Percentiles rank a stretch among this genome's conserved stretches.
Conservation (phyloP, 2,797 vertebrate genomes). For the Knipowitschia caucasica region DNA sequence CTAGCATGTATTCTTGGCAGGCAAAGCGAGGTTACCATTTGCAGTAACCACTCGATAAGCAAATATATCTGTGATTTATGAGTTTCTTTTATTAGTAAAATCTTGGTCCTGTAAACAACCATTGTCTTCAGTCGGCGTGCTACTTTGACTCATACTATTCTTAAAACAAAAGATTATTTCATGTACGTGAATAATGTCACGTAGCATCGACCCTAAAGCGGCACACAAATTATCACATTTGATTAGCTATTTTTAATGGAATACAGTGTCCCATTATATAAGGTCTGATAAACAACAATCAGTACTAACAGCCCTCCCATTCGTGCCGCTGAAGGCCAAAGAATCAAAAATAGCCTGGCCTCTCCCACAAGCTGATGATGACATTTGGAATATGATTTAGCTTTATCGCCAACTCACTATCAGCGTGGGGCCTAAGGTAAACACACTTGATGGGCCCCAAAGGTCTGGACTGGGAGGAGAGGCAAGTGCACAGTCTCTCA, state of each 20-base stretch:
- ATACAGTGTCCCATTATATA: constrained; percentile 31
- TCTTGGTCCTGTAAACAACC: background rate
- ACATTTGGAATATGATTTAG: constrained; percentile 72
- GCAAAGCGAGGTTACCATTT: background rate
- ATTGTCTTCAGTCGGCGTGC: constrained; percentile 25
- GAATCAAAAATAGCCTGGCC: constrained; percentile 60
- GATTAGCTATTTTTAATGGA: constrained; percentile 26
- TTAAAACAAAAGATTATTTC: constrained; percentile 39
- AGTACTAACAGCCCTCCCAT: constrained; percentile 31
- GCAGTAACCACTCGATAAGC: background rate
- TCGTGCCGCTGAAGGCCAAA: constrained; percentile 42
- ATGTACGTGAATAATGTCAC: constrained; percentile 58
- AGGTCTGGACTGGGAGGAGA: constrained; percentile 52
- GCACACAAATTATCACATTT: constrained; percentile 36
- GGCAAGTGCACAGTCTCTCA: constrained; percentile 58
- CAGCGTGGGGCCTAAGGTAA: constrained; percentile 66
- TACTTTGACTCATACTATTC: constrained; percentile 43
- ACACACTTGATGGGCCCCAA: constrained; percentile 68
- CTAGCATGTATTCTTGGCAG: too few relatives aligned
- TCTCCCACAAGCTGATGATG: constrained; percentile 63
- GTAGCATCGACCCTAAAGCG: constrained; percentile 43
- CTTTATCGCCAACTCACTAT: constrained; percentile 70
- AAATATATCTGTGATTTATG: background rate
- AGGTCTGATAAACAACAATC: constrained; percentile 38
- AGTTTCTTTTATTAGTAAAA: background rate